phyloP scores from a whole-genome alignment of 2,888 invertebrate species.

The Drosophila bunnanda region DNA sequence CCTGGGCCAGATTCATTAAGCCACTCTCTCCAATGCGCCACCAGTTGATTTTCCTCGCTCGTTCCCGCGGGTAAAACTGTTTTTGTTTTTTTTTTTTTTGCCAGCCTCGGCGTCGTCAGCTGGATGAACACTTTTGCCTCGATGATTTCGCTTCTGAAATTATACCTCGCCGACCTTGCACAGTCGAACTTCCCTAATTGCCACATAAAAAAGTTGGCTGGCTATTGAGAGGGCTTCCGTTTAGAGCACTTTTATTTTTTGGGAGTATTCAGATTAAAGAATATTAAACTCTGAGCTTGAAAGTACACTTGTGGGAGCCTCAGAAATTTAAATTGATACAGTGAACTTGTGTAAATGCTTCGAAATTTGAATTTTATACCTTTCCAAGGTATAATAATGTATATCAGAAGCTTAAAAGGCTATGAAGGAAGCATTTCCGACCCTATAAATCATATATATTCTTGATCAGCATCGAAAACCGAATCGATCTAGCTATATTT shows the following conservation, averaged over 20 bases:
- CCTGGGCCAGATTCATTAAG: conserved; percentile 45
- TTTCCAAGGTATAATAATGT: too few species aligned
- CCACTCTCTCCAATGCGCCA: conserved; percentile 29
- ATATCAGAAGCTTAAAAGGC: too few species aligned
- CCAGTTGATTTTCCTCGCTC: conserved; percentile 49
- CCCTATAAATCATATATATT: background rate
- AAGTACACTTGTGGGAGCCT: background rate
- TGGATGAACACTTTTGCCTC: conserved; percentile 51
- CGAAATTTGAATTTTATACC: background rate
- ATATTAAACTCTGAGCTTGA: background rate
- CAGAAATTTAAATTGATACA: background rate
- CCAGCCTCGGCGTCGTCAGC: conserved; percentile 51
- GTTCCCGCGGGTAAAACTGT: conserved; percentile 33
- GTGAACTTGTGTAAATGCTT: background rate
- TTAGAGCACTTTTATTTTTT: background rate
- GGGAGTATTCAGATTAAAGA: background rate
- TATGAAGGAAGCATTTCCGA: background rate
- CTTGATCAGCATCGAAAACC: background rate
- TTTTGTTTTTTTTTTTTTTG: conserved; percentile 35
- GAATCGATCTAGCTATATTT: background rate
- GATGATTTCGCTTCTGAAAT: conserved; percentile 41
- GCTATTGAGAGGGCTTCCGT: conserved; percentile 1
- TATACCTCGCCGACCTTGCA: conserved; percentile 8
- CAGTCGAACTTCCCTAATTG: conserved; percentile 29
- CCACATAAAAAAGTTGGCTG: conserved; percentile 25